Conservation (phyloP, 2,113 vertebrate species). For the Circaetus cinerascens region DNA sequence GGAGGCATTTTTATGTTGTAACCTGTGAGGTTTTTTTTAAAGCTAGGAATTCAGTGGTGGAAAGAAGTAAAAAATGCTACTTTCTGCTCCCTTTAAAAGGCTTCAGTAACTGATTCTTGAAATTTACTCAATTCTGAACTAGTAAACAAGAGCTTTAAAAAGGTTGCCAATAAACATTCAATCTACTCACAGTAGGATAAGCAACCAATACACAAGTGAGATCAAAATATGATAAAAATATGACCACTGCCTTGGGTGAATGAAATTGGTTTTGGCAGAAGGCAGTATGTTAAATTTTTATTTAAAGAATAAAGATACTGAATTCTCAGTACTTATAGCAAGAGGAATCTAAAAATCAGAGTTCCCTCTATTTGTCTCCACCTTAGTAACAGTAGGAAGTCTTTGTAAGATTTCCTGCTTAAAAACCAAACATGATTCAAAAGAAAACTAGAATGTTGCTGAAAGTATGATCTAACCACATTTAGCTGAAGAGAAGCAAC, state of each 20-base stretch:
- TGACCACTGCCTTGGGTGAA: not conserved
- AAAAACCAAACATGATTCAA: not conserved
- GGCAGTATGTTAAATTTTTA: not conserved
- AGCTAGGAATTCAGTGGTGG: not conserved
- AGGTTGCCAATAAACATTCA: not conserved
- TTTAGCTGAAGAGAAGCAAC: not conserved
- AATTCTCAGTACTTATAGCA: not conserved
- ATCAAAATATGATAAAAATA: not conserved
- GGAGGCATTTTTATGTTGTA: not conserved
- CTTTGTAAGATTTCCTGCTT: conserved; percentile 2
- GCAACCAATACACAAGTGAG: not conserved
- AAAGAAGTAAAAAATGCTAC: not conserved
- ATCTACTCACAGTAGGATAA: not conserved
- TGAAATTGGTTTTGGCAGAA: not conserved
- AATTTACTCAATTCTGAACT: not conserved
- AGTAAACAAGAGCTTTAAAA: not conserved
- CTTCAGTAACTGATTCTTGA: not conserved
- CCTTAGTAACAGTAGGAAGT: not conserved
- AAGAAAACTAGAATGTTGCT: conserved; percentile 15
- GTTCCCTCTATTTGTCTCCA: not conserved
- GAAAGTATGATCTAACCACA: not conserved
- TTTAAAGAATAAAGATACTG: not conserved
- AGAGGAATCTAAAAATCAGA: conserved; percentile 7
- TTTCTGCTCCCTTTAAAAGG: not conserved
- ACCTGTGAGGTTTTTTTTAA: not conserved